A percentile compares a stretch with the other conserved stretches of the same genome.
Conservation (phyloP, 2,888 invertebrate species). For the Augochlorella aurata region DNA sequence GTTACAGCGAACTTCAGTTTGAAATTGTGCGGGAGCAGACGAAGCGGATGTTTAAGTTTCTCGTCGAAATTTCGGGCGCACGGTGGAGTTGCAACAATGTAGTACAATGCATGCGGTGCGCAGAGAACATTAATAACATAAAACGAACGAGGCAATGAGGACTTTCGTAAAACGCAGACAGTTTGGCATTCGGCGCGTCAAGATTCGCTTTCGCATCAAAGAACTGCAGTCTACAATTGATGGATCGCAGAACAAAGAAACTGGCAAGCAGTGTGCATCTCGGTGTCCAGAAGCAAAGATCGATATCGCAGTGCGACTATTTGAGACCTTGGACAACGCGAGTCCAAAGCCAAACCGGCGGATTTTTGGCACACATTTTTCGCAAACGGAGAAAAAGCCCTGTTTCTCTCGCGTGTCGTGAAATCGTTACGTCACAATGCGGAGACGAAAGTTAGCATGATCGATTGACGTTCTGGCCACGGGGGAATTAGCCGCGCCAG, state of each 20-base stretch:
- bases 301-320: slow-evolving; percentile 37
- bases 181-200: not conserved
- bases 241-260: not conserved
- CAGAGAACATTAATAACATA: not conserved
- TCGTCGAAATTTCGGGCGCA: not conserved
- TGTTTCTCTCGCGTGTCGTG: slow-evolving; percentile 28
- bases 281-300: not conserved
- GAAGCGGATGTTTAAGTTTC: not conserved
- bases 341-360: slow-evolving; percentile 8
- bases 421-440: slow-evolving; percentile 65
- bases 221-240: not conserved
- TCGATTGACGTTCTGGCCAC: slow-evolving; percentile 59
- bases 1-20: not conserved
- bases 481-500: slow-evolving; percentile 47
- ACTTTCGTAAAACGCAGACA: too few species aligned
- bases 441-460: slow-evolving; percentile 62
- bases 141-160: not conserved
- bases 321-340: slow-evolving; percentile 22
- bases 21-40: not conserved
- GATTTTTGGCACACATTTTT: slow-evolving; percentile 27
- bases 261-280: slow-evolving; percentile 10
- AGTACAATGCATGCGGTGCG: not conserved
- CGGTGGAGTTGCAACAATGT: not conserved
- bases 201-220: not conserved
- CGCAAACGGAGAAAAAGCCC: slow-evolving; percentile 45